phyloP scores from a whole-genome alignment of 2,888 invertebrate species.

The Ephialtes manifestator region DNA sequence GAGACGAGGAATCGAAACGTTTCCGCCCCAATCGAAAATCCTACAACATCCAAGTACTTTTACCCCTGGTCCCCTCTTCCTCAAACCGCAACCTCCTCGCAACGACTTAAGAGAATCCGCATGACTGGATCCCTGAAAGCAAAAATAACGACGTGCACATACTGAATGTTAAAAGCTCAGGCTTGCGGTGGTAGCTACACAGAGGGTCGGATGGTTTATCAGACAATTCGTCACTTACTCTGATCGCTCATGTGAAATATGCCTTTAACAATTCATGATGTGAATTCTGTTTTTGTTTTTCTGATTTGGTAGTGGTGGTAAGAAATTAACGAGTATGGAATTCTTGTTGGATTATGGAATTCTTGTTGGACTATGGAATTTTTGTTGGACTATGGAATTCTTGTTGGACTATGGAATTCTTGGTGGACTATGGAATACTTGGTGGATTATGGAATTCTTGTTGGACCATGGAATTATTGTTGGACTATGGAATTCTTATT shows the following conservation, averaged over 20 bases:
- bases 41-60: constrained; percentile 30
- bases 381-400: too few species aligned
- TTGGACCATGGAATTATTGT: too few species aligned
- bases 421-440: constrained; percentile 20
- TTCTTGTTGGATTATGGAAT: too few species aligned
- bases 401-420: constrained; percentile 34
- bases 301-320: too few species aligned
- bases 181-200: constrained; percentile 44
- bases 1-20: constrained; percentile 58
- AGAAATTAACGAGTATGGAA: too few species aligned
- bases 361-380: too few species aligned
- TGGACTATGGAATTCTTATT: too few species aligned
- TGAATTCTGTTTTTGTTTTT: not conserved
- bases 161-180: constrained; percentile 59
- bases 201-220: constrained; percentile 20
- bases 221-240: constrained; percentile 46
- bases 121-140: constrained; percentile 64
- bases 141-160: constrained; percentile 66
- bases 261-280: not conserved
- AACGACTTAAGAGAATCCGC: constrained; percentile 59
- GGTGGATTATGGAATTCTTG: too few species aligned
- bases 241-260: constrained; percentile 3
- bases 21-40: constrained; percentile 58
- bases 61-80: constrained; percentile 13
- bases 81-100: constrained; percentile 1